Evolutionary conservation across 1,140 invertebrate genomes (phyloP), one percentile per base, ranked within the genome.

Genomic region (Goniozus legneri): DNA sequence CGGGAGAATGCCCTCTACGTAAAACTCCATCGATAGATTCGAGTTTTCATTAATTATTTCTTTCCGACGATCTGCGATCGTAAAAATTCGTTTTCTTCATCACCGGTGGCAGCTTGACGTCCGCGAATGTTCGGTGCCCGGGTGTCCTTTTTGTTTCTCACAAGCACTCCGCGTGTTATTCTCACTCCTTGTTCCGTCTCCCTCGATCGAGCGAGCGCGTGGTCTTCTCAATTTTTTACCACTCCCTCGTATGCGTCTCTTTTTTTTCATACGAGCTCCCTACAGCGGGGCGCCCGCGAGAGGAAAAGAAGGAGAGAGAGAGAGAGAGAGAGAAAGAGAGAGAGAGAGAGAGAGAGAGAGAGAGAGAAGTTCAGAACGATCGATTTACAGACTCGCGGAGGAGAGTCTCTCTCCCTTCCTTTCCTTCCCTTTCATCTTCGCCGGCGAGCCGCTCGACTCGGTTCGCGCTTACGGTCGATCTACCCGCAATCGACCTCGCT

Each of bases 371-470:
- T 46, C 47, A 52, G 50, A 54, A 19, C 47, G 62, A 64, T 64
- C 64, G 54, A 45, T 60, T 64, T 64, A 65, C 62, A 57, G 52
- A 50, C 56, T 41, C 51, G 54, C 47, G 31, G 51, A 36, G 35
- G 41, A 50, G 52, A n/a, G n/a, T n/a, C n/a, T 59, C 49, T 57
- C 53, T 60, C 59, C 49, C 50, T 54, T 27, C 54, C 54, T 48
- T 51, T 54, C 53, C 46, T 44, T 31, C 44, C 38, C 69, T 70
- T 73, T 70, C 61, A 71, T 71, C 61, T 70, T 67, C 34, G 63
- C 67, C 68, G 69, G 47, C 58, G 32, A 43, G 45, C 50, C 45
- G n/a, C n/a, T n/a, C n/a, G n/a, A n/a, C n/a, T n/a, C n/a, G n/a
- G n/a, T n/a, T n/a, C n/a, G n/a, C n/a, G n/a, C n/a, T n/a, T n/a